Percentiles rank a stretch among this genome's conserved stretches.
These are phyloP conservation scores for Caenorhabditis sp. DNA, from an alignment of 2,888 invertebrate species.

Conservation along the genomic window DNA sequence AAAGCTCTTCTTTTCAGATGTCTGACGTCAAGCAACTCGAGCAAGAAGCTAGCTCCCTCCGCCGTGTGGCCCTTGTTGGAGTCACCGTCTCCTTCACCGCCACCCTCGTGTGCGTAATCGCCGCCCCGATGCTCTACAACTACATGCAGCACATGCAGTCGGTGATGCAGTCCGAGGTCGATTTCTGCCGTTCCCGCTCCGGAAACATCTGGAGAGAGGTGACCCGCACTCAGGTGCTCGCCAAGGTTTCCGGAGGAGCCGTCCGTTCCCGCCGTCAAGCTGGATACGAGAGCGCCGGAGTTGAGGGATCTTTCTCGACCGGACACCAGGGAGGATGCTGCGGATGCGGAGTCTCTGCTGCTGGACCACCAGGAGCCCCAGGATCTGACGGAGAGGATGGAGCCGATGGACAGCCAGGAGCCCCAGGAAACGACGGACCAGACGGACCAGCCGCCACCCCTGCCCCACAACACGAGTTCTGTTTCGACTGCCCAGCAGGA, in stretches of 20 bases:
- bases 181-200: constrained; percentile 71
- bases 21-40: constrained; percentile 66
- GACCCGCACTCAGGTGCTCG: constrained; percentile 69
- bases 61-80: constrained; percentile 68
- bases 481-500: constrained; percentile 69
- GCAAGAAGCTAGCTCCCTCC: constrained; percentile 66
- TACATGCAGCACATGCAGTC: constrained; percentile 76
- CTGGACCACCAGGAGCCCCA: constrained; percentile 69
- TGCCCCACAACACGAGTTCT: constrained; percentile 66
- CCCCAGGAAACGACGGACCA: constrained; percentile 66
- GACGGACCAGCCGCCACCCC: constrained; percentile 70
- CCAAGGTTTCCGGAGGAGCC: constrained; percentile 67
- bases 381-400: constrained; percentile 68
- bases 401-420: constrained; percentile 65
- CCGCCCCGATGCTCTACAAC: constrained; percentile 73
- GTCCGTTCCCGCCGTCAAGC: constrained; percentile 69
- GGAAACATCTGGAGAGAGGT: constrained; percentile 72
- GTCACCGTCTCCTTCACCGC: constrained; percentile 70
- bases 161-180: constrained; percentile 67
- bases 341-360: constrained; percentile 64
- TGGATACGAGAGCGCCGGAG: constrained; percentile 65
- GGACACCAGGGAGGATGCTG: constrained; percentile 66
- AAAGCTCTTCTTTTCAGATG: constrained; percentile 44
- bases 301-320: constrained; percentile 54
- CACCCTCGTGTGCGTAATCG: constrained; percentile 67